Evolutionary conservation across 2,888 invertebrate species (phyloP).

Genomic region (Lacanobia wlatinum): DNA sequence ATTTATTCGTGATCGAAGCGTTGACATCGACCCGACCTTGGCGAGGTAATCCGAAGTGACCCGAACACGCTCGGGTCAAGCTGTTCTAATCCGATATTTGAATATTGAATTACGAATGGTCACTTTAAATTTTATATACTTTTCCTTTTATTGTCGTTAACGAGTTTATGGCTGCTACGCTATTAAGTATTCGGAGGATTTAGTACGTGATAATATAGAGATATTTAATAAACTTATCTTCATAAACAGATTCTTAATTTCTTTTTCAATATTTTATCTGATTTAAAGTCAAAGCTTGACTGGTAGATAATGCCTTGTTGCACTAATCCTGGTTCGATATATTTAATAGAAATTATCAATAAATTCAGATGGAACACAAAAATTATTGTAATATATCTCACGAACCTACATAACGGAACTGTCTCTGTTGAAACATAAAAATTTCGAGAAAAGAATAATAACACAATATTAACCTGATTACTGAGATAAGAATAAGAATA

Average conservation of each 20-base stretch:
- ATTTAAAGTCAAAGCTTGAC: no score
- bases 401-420: conserved; percentile 6
- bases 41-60: conserved; percentile 71
- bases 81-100: conserved; percentile 67
- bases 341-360: neutral
- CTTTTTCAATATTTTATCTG: no score
- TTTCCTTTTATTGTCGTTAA: conserved; percentile 44
- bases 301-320: no score
- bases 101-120: conserved; percentile 66
- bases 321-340: no score
- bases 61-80: conserved; percentile 71
- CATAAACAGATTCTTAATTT: no score
- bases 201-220: neutral
- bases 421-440: neutral
- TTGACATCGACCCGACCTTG: conserved; percentile 76
- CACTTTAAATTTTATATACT: conserved; percentile 42
- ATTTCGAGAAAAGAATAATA: conserved; percentile 11
- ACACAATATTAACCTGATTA: conserved; percentile 31
- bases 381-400: neutral
- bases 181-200: neutral
- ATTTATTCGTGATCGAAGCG: conserved; percentile 71
- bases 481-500: conserved; percentile 31
- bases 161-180: neutral
- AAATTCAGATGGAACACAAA: neutral
- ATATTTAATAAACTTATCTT: no score